phyloP scores from a whole-genome alignment of 53 echinoderm and acorn worm genomes.

The Stichopus horrens region DNA sequence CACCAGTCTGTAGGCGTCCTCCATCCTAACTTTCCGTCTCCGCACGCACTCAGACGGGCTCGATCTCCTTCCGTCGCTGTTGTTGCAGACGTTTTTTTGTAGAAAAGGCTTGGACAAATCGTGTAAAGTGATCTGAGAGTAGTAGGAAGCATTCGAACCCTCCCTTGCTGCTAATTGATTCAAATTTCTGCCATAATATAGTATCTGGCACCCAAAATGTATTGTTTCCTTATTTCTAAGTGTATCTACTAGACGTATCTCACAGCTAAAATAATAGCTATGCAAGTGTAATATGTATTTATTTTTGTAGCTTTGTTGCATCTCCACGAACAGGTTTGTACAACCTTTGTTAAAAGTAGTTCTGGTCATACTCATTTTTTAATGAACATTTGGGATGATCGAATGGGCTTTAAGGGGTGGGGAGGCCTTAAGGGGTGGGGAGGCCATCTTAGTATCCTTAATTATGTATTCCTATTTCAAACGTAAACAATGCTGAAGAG shows the following conservation, averaged over 20 bases:
- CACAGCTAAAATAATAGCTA: too few relatives aligned
- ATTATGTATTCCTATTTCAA: too few relatives aligned
- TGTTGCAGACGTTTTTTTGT: too few relatives aligned
- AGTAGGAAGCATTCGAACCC: conserved; percentile 59
- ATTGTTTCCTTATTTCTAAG: background rate
- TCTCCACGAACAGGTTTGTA: background rate
- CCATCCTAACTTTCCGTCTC: conserved; percentile 42
- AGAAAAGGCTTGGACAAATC: conserved; percentile 54
- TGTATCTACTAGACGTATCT: too few relatives aligned
- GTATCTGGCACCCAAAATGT: background rate
- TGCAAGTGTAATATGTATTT: too few relatives aligned
- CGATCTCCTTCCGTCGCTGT: too few relatives aligned
- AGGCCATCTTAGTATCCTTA: too few relatives aligned
- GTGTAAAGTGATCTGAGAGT: conserved; percentile 58
- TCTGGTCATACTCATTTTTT: background rate
- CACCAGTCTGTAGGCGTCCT: conserved; percentile 38
- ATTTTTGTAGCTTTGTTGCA: background rate
- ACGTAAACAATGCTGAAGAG: too few relatives aligned
- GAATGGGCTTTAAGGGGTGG: background rate
- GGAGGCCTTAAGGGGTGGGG: background rate
- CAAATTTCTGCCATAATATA: too few relatives aligned
- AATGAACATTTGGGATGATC: background rate
- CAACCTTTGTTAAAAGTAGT: background rate
- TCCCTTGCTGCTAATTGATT: conserved; percentile 51
- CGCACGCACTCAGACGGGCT: conserved; percentile 19